Conservation (phyloP, 2,113 vertebrate species). For the Lophochroa leadbeateri region DNA sequence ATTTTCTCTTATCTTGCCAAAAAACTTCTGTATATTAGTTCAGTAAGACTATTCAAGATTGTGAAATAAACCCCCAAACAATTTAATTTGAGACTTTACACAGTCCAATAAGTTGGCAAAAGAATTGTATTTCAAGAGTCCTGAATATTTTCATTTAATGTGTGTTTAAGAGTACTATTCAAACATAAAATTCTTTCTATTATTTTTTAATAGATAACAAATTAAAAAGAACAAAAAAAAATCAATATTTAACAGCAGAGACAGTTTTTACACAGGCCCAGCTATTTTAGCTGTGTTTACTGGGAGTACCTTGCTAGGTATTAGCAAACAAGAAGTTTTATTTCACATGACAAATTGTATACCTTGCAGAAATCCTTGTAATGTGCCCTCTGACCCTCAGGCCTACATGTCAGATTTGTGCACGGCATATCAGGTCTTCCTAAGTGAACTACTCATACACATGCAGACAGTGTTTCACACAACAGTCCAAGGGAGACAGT, state of each 20-base stretch:
- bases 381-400: background rate
- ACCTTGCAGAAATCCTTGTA: slow-evolving; percentile 42
- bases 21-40: background rate
- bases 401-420: background rate
- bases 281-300: background rate
- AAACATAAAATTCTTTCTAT: background rate
- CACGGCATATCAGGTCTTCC: background rate
- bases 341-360: background rate
- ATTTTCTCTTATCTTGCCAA: background rate
- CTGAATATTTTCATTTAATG: background rate
- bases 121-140: background rate
- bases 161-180: background rate
- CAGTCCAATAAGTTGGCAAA: background rate
- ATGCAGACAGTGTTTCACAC: background rate
- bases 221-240: background rate
- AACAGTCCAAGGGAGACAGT: background rate
- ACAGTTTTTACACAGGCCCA: background rate
- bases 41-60: background rate
- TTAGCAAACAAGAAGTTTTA: background rate
- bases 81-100: background rate
- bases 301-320: background rate
- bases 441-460: background rate
- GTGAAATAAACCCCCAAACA: background rate
- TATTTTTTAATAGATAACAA: background rate
- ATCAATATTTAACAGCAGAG: background rate